Conservation (phyloP, 2,113 vertebrate genomes). For the Periophthalmodon schlosseri region DNA sequence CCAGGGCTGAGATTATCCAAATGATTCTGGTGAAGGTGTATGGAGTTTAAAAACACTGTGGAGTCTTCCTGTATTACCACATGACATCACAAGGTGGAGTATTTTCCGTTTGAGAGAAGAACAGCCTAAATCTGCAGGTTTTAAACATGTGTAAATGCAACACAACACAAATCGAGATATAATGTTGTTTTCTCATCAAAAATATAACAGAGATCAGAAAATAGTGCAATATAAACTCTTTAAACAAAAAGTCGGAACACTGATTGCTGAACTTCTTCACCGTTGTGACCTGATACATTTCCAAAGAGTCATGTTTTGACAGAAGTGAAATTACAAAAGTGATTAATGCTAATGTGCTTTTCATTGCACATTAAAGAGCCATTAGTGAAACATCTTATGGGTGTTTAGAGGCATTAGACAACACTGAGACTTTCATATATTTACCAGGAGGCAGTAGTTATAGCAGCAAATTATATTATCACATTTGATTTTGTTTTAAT, state of each 20-base stretch:
- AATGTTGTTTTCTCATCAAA: no score
- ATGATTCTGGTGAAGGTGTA: no score
- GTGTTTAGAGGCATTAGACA: constrained; percentile 4
- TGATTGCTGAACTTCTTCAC: background rate
- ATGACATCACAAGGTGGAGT: no score
- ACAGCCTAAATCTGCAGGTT: background rate
- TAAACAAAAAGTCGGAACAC: no score
- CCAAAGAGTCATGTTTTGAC: background rate
- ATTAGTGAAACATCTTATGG: constrained; percentile 6
- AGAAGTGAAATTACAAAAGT: background rate
- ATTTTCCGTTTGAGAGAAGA: no score
- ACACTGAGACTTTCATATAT: constrained; percentile 10
- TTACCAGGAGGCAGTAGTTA: background rate
- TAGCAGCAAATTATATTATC: background rate
- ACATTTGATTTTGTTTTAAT: background rate
- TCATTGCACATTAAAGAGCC: background rate
- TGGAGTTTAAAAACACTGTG: no score
- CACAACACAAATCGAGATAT: no score
- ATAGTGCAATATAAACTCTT: no score
- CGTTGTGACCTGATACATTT: background rate
- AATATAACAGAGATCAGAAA: no score
- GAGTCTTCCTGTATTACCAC: no score
- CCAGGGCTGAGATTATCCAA: no score
- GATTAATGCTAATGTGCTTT: constrained; percentile 8
- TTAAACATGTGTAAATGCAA: background rate